Evolutionary conservation across 2,888 invertebrate genomes (phyloP), one percentile per base, ranked within the genome.

Genomic region (Lydus trimaculatus): DNA sequence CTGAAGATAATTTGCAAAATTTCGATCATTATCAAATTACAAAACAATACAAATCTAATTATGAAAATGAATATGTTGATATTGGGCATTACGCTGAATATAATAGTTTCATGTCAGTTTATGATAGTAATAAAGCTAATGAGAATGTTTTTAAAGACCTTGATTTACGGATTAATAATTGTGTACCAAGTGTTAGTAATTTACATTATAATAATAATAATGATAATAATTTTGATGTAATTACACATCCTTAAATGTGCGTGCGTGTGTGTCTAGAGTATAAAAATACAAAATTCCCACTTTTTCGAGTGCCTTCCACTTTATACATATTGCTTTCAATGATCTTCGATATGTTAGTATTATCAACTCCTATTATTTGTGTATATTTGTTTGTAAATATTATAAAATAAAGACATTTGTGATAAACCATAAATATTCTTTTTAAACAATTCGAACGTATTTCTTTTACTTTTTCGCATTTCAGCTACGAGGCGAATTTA

Each of bases 41-140:
- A 20, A 77, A 77, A 70, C 63, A 62, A 0, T 72, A 72, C 59
- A 80, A 79, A 65, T 61, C 72, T 1, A 76, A 68, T 61, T 75
- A 74, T 61, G 76, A 80, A 70, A 82, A 82, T 15, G 79, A 82
- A 67, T 81, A 78, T 66, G 75, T 79, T 15, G 82, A 83, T 66
- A 72, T 82, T 15, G 78, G 79, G 1, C 83, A 84, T 66, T 84
- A 82, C 71, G 78, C 80, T 25, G 84, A 85, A 64, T 84, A 84
- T 67, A 81, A 79, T 61, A 81, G 79, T 65, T 78, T 84, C 64
- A 62, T 84, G 15, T 78, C 79, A 62, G 76, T 77, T 28, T 83
- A 81, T 62, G 83, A 84, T 63, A 81, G 78, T 69, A 83, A 80
- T 76, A 76, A 78, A 56, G 75, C 74, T 28, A 80, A 78, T 63